These are phyloP conservation scores for Criorhina ranunculi DNA, from an alignment of 2,888 invertebrate species.

Conservation along the genomic window DNA sequence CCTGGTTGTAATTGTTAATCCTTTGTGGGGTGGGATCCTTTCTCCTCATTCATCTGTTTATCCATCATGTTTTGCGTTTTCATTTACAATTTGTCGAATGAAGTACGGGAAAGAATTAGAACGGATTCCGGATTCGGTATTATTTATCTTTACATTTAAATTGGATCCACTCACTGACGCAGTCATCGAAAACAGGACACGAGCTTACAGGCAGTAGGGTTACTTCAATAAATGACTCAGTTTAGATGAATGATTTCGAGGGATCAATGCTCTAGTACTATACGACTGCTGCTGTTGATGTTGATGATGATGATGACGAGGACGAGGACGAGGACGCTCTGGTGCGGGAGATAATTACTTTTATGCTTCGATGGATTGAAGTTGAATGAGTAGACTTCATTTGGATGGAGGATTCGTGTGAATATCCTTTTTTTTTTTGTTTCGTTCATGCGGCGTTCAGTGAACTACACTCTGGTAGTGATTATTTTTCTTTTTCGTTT, in stretches of 20 bases:
- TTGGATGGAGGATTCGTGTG: slow-evolving; percentile 61
- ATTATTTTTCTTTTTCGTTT: slow-evolving; percentile 56
- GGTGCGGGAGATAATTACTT: slow-evolving; percentile 71
- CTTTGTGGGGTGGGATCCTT: slow-evolving; percentile 15
- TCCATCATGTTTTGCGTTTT: slow-evolving; percentile 64
- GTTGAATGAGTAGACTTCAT: slow-evolving; percentile 66
- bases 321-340: slow-evolving; percentile 26
- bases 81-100: slow-evolving; percentile 55
- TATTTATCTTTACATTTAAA: slow-evolving; percentile 64
- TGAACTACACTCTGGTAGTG: slow-evolving; percentile 40
- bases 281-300: not conserved
- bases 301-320: slow-evolving; percentile 3
- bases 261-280: slow-evolving; percentile 24
- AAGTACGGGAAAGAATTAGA: not conserved
- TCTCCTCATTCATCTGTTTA: slow-evolving; percentile 50
- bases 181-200: slow-evolving; percentile 37
- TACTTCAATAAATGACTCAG: slow-evolving; percentile 66
- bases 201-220: not conserved
- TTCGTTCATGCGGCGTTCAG: slow-evolving; percentile 15
- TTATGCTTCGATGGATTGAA: slow-evolving; percentile 75
- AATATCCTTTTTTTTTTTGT: slow-evolving; percentile 56
- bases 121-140: slow-evolving; percentile 26
- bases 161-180: slow-evolving; percentile 57
- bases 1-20: slow-evolving; percentile 58
- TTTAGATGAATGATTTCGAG: slow-evolving; percentile 62